Evolutionary conservation across 2,888 invertebrate species (phyloP), one percentile per base, ranked within the genome.

Genomic region (Meghimatium bilineatum): DNA sequence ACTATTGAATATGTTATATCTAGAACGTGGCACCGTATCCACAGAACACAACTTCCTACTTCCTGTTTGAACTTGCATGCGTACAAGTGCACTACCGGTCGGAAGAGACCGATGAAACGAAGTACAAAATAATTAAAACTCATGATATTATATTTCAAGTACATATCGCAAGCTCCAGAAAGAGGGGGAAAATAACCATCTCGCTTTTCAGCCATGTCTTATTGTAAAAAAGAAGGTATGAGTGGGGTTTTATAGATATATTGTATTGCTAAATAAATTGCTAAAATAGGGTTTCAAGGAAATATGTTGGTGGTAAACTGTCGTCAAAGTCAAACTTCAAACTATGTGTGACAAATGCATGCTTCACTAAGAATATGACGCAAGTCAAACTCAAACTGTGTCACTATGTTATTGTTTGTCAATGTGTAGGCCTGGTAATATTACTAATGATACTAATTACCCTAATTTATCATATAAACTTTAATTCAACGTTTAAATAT

Each of bases 181-280:
- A 49, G 36, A n/a, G 5, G 17, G n/a, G 72, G 72, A 17, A 49
- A 17, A 49, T n/a, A 29, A n/a, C 29, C 14, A 56, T 14, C 56
- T n/a, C 26, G 34, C 34, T 44, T n/a, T 34, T 29, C 49, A 52
- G 32, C 20, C 56, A 86, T 86, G 86, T 86, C 86, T 14, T 86
- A 86, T 44, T 86, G 86, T 71, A 84, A 66, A 67, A 49, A 69
- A 63, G 84, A 86, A 79, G 86, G 86, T 84, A 76, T 56, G 76
- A 3, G 38, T 26, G 20, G 44, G 29, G 14, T 29, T 49, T 44
- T 10, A n/a, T 29, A 49, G 6, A 66, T 66, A 32, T 66, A n/a
- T 5, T n/a, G 12, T 29, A 29, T 63, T 63, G 12, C 63, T n/a
- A 29, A 56, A 23, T 8, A 8, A 44, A 44, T 12, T 44, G 44